A percentile compares a stretch with the other conserved stretches of the same genome.
These are phyloP conservation scores for Monoplex corrugatus DNA, from an alignment of 2,888 invertebrate genomes.

Conservation along the genomic window DNA sequence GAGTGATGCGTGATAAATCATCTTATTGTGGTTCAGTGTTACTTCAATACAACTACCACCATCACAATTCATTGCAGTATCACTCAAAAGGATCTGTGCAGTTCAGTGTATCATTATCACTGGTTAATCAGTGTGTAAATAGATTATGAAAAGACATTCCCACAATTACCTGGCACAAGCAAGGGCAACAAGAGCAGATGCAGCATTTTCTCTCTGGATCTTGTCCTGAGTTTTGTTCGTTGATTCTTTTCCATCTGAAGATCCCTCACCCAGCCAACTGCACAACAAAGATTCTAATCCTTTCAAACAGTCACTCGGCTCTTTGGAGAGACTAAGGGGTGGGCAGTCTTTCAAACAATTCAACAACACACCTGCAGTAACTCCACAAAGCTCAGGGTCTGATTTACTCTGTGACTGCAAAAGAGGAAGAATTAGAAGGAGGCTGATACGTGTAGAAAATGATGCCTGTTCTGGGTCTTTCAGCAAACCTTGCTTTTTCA, in stretches of 20 bases:
- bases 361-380: constrained; percentile 78
- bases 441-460: constrained; percentile 80
- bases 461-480: constrained; percentile 79
- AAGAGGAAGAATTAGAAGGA: constrained; percentile 79
- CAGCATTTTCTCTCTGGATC: constrained; percentile 73
- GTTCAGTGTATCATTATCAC: too few relatives aligned
- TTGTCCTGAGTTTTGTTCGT: constrained; percentile 57
- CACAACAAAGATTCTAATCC: constrained; percentile 79
- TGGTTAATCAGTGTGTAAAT: too few relatives aligned
- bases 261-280: constrained; percentile 78
- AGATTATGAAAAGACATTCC: not conserved
- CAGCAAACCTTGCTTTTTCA: constrained; percentile 79
- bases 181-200: constrained; percentile 79
- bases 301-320: constrained; percentile 80
- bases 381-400: constrained; percentile 77
- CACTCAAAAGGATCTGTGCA: too few relatives aligned
- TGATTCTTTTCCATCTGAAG: constrained; percentile 25
- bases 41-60: too few relatives aligned
- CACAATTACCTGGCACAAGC: constrained; percentile 79
- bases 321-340: constrained; percentile 79
- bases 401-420: constrained; percentile 80
- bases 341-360: constrained; percentile 78
- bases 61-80: too few relatives aligned
- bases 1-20: too few relatives aligned
- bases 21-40: too few relatives aligned